Percentiles rank a stretch among this genome's conserved stretches.
Evolutionary conservation across 2,888 invertebrate species (phyloP).

Genomic region (Agrotis clavis): DNA sequence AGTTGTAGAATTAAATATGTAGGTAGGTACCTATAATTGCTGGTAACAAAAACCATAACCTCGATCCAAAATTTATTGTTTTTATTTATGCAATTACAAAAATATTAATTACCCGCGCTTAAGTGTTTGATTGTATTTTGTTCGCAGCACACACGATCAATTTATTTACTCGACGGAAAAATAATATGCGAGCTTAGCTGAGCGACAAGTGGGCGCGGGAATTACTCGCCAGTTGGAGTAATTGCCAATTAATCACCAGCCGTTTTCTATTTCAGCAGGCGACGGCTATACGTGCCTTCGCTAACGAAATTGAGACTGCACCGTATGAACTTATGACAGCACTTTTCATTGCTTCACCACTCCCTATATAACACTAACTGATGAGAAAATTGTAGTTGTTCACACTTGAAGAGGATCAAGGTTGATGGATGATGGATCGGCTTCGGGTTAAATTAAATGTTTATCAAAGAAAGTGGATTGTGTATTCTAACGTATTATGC

Average conservation of each 20-base stretch:
- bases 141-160: conserved; percentile 68
- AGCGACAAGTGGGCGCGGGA: conserved; percentile 87
- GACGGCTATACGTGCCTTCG: conserved; percentile 69
- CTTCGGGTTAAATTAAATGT: conserved; percentile 19
- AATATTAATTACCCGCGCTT: conserved; percentile 46
- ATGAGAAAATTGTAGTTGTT: conserved; percentile 7
- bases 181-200: conserved; percentile 79
- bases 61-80: conserved; percentile 29
- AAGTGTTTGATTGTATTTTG: conserved; percentile 54
- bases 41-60: conserved; percentile 22
- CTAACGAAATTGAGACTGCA: conserved; percentile 84
- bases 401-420: conserved; percentile 2
- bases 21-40: not conserved
- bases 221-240: conserved; percentile 87
- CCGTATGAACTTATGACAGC: conserved; percentile 68
- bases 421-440: conserved; percentile 18
- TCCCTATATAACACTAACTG: conserved; percentile 23
- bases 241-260: conserved; percentile 90
- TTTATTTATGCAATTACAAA: conserved; percentile 44
- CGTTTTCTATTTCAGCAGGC: conserved; percentile 89
- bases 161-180: conserved; percentile 78
- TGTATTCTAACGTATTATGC: conserved; percentile 32
- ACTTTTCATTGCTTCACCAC: conserved; percentile 33
- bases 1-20: not conserved
- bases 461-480: conserved; percentile 34